Conservation (phyloP, 2,888 invertebrate genomes). For the Slavum lentiscoides region DNA sequence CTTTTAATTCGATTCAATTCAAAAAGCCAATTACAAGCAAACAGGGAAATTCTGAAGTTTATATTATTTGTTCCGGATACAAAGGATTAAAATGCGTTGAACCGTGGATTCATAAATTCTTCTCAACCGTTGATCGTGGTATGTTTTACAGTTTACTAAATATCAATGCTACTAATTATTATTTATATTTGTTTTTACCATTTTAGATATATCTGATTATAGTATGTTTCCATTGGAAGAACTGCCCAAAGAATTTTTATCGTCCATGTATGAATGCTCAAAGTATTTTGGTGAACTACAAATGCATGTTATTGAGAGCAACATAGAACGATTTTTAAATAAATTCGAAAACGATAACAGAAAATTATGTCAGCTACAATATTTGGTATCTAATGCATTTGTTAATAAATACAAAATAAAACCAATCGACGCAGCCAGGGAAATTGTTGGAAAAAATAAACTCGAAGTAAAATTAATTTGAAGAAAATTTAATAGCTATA, state of each 20-base stretch:
- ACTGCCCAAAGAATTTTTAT: constrained; percentile 38
- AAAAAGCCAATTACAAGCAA: constrained; percentile 93
- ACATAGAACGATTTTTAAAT: constrained; percentile 53
- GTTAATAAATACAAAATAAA: constrained; percentile 28
- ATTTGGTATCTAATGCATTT: constrained; percentile 39
- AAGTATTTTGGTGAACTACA: constrained; percentile 54
- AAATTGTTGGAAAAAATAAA: constrained; percentile 40
- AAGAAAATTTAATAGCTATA: neutral
- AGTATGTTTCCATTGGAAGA: constrained; percentile 41
- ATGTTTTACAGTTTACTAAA: constrained; percentile 27
- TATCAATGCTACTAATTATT: neutral
- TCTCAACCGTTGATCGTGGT: constrained; percentile 44
- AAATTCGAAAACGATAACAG: constrained; percentile 18
- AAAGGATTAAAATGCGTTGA: constrained; percentile 41
- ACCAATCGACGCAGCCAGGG: constrained; percentile 18
- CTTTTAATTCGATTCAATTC: constrained; percentile 73
- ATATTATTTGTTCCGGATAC: constrained; percentile 74
- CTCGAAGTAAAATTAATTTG: constrained; percentile 22
- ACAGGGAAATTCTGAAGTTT: constrained; percentile 92
- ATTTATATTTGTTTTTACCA: neutral
- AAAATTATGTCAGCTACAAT: constrained; percentile 26
- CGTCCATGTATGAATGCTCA: constrained; percentile 38
- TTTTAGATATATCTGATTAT: constrained; percentile 2
- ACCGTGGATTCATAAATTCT: constrained; percentile 60
- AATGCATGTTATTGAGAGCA: constrained; percentile 56